Conservation (phyloP, 2,113 vertebrate species). For the Pelobates fuscus region DNA sequence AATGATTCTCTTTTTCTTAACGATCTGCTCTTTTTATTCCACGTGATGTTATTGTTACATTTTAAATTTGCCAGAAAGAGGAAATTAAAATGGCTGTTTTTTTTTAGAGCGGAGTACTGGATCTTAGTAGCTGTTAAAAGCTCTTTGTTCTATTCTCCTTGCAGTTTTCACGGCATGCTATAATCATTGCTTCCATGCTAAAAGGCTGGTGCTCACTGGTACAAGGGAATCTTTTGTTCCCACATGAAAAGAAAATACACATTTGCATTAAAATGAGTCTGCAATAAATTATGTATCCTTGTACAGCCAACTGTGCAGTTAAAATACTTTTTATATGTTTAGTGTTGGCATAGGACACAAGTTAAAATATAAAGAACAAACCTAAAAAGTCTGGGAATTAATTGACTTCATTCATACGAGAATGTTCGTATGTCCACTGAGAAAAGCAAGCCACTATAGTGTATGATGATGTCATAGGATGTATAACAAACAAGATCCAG, state of each 20-base stretch:
- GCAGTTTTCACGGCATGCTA: conserved; percentile 7
- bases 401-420: not conserved
- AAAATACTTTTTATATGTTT: not conserved
- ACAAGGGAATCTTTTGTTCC: not conserved
- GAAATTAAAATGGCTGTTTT: conserved; percentile 1
- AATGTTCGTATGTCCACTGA: conserved; percentile 23
- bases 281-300: not conserved
- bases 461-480: not conserved
- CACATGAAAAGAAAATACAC: not conserved
- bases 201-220: conserved; percentile 11
- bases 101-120: not conserved
- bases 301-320: not conserved
- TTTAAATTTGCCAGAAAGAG: not conserved
- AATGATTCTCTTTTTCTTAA: no score
- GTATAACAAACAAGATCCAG: no score
- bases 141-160: conserved; percentile 20
- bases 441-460: not conserved
- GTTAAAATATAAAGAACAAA: not conserved
- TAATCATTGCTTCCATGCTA: conserved; percentile 10
- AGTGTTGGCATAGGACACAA: not conserved
- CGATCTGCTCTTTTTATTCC: no score
- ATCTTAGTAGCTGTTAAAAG: not conserved
- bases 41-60: no score
- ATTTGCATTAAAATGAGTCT: conserved; percentile 10
- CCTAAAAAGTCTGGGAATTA: not conserved